phyloP scores from a whole-genome alignment of 2,888 invertebrate species.

The Sinhomidia bicolor region DNA sequence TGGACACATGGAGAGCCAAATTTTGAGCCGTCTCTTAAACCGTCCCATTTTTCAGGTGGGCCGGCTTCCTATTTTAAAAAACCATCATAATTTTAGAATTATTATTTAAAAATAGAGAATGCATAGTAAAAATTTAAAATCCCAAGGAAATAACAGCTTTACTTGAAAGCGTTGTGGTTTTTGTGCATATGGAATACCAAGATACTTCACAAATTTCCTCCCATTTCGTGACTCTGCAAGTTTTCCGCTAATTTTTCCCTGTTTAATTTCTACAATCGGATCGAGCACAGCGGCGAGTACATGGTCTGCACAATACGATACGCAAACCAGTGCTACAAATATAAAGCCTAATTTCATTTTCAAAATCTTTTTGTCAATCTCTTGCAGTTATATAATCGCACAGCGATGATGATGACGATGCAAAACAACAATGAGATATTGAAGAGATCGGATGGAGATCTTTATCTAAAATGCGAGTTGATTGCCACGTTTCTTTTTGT shows the following conservation, averaged over 20 bases:
- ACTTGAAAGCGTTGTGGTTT: constrained; percentile 73
- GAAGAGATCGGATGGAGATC: constrained; percentile 21
- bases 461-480: constrained; percentile 25
- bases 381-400: not conserved
- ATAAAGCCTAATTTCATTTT: constrained; percentile 16
- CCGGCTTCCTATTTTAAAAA: constrained; percentile 53
- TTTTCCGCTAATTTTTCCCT: constrained; percentile 71
- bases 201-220: constrained; percentile 59
- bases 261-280: constrained; percentile 59
- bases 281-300: constrained; percentile 50
- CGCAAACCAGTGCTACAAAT: not conserved
- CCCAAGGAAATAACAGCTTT: not conserved
- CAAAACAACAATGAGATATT: not conserved
- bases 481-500: not conserved
- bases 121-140: not conserved
- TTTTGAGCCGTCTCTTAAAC: constrained; percentile 69
- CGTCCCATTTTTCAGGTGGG: constrained; percentile 70
- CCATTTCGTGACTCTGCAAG: constrained; percentile 67
- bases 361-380: not conserved
- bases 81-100: too few relatives aligned
- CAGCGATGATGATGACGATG: not conserved
- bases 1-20: constrained; percentile 73
- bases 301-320: not conserved
- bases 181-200: constrained; percentile 74
- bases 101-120: too few relatives aligned